Evolutionary conservation across 2,797 vertebrate genomes (phyloP).

Genomic region (Labroides dimidiatus): DNA sequence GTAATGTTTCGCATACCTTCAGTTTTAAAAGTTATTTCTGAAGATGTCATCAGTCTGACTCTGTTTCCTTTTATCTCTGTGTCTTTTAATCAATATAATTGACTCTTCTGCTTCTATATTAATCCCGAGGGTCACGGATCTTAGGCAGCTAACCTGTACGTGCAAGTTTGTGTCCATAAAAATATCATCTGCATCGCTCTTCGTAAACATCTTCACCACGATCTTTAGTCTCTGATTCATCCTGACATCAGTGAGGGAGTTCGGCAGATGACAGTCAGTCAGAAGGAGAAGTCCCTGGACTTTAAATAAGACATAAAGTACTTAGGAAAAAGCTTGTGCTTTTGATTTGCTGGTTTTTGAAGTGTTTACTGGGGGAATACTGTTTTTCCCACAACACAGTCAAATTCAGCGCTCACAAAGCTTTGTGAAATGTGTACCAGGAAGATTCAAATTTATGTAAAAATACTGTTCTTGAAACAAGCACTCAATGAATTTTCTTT

Average conservation of each 20-base stretch:
- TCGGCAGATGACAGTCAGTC: slow-evolving; percentile 36
- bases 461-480: neutral
- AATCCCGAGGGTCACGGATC: slow-evolving; percentile 41
- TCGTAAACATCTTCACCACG: slow-evolving; percentile 39
- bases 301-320: slow-evolving; percentile 33
- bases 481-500: neutral
- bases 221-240: slow-evolving; percentile 27
- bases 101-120: slow-evolving; percentile 50
- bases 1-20: neutral
- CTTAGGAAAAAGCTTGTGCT: neutral
- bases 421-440: neutral
- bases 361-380: neutral
- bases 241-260: slow-evolving; percentile 21
- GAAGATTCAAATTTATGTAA: neutral
- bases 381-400: slow-evolving; percentile 14
- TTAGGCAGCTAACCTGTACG: slow-evolving; percentile 6
- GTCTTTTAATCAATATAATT: slow-evolving; percentile 42
- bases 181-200: slow-evolving; percentile 5
- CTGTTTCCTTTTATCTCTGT: slow-evolving; percentile 5
- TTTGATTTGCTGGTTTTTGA: slow-evolving; percentile 4
- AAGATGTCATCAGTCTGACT: slow-evolving; percentile 1
- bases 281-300: slow-evolving; percentile 22
- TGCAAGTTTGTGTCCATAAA: slow-evolving; percentile 20
- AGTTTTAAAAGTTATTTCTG: neutral
- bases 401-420: slow-evolving; percentile 10